Evolutionary conservation across 2,113 vertebrate genomes (phyloP).

Genomic region (Catagonus wagneri): DNA sequence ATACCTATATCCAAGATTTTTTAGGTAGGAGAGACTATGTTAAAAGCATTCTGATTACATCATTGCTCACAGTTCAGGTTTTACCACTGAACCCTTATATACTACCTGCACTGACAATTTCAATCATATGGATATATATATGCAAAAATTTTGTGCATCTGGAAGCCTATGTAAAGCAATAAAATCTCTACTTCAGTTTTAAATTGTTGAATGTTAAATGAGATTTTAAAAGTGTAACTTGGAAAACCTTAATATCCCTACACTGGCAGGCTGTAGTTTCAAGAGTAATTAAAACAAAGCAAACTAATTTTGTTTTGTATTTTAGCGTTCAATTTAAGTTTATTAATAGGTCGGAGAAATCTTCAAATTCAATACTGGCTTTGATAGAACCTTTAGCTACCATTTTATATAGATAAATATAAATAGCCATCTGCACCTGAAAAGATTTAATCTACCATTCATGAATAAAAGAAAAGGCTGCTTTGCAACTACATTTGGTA

Average conservation of each 20-base stretch:
- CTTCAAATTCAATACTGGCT: neutral
- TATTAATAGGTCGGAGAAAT: conserved; percentile 35
- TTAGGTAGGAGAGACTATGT: neutral
- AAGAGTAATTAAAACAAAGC: conserved; percentile 3
- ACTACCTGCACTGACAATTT: conserved; percentile 1
- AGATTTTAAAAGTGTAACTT: conserved; percentile 31
- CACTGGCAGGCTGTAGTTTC: neutral
- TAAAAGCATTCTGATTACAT: conserved; percentile 4
- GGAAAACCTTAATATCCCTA: conserved; percentile 29
- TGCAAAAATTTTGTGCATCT: neutral
- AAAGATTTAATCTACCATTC: neutral
- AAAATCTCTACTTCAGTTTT: conserved; percentile 49
- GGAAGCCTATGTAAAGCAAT: conserved; percentile 48
- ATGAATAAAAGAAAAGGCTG: neutral
- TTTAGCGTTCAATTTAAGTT: conserved; percentile 45
- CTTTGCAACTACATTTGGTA: neutral
- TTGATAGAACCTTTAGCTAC: neutral
- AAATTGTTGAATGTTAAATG: conserved; percentile 47
- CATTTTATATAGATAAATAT: neutral
- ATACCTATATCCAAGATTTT: neutral
- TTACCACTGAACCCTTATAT: neutral
- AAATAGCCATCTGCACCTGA: conserved; percentile 4
- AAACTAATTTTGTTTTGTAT: conserved; percentile 27
- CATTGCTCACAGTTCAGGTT: conserved; percentile 9
- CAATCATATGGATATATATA: neutral